These are phyloP conservation scores for Keiferia lycopersicella DNA, from an alignment of 2,888 invertebrate species.

Conservation along the genomic window DNA sequence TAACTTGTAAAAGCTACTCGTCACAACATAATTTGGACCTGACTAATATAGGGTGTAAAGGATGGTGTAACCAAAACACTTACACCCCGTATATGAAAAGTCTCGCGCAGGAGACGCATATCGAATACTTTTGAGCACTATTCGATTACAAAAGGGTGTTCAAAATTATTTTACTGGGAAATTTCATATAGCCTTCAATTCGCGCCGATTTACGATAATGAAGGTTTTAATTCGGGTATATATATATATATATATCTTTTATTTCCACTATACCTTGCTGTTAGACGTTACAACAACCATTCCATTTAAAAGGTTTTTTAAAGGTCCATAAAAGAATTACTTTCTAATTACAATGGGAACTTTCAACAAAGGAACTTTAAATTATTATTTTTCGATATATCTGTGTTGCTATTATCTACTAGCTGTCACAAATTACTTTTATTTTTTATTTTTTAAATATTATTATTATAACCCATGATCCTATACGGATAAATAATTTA, in stretches of 20 bases:
- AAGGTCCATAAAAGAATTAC: background rate
- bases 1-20: background rate
- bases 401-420: background rate
- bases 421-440: background rate
- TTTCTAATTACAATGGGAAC: background rate
- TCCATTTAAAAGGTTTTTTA: background rate
- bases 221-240: background rate
- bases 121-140: no score
- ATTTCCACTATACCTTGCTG: conserved; percentile 6
- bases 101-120: background rate
- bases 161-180: background rate
- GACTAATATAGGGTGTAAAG: no score
- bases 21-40: background rate
- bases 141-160: background rate
- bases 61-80: no score
- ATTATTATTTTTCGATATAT: no score
- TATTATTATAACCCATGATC: no score
- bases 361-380: background rate
- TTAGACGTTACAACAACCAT: conserved; percentile 14
- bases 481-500: no score
- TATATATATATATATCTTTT: no score
- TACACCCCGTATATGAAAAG: no score
- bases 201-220: conserved; percentile 16
- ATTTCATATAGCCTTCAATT: background rate
- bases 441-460: no score